Conservation (phyloP, 1,140 invertebrate genomes). For the Anadara kagoshimensis region DNA sequence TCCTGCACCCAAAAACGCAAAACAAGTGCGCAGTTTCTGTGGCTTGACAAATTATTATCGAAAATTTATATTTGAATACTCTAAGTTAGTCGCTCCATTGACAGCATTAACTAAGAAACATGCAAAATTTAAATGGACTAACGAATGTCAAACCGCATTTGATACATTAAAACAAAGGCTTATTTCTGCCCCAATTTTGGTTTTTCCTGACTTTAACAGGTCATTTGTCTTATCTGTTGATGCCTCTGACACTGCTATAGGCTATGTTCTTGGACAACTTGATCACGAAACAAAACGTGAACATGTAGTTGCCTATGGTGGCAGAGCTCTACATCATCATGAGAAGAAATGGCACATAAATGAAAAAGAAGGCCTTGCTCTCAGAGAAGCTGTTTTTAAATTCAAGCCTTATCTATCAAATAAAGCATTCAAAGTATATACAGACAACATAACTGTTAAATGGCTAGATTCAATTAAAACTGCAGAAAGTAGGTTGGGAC, state of each 20-base stretch:
- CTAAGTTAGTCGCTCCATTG: conserved; percentile 65
- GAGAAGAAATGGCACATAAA: conserved; percentile 28
- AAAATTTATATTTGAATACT: conserved; percentile 66
- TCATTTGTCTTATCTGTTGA: conserved; percentile 33
- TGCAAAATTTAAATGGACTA: conserved; percentile 34
- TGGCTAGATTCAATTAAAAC: conserved; percentile 35
- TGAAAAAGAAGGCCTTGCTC: conserved; percentile 27
- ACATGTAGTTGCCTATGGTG: conserved; percentile 37
- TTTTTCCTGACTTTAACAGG: conserved; percentile 30
- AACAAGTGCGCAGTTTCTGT: conserved; percentile 72
- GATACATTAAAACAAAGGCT: conserved; percentile 42
- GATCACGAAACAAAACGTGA: conserved; percentile 16
- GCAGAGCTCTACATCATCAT: conserved; percentile 10
- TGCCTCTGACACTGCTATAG: conserved; percentile 29
- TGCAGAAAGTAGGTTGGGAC: conserved; percentile 9
- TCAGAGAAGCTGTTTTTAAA: conserved; percentile 31
- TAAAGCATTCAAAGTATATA: conserved; percentile 25
- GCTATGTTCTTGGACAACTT: conserved; percentile 31
- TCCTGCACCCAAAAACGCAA: conserved; percentile 51
- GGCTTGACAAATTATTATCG: conserved; percentile 72
- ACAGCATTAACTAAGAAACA: conserved; percentile 39
- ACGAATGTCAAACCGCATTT: conserved; percentile 36
- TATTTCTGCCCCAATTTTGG: conserved; percentile 37
- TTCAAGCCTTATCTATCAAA: conserved; percentile 24
- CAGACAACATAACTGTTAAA: conserved; percentile 34